Base-by-base conservation (phyloP, 1,140 invertebrate genomes). In the Thaumatotibia leucotreta region DNA sequence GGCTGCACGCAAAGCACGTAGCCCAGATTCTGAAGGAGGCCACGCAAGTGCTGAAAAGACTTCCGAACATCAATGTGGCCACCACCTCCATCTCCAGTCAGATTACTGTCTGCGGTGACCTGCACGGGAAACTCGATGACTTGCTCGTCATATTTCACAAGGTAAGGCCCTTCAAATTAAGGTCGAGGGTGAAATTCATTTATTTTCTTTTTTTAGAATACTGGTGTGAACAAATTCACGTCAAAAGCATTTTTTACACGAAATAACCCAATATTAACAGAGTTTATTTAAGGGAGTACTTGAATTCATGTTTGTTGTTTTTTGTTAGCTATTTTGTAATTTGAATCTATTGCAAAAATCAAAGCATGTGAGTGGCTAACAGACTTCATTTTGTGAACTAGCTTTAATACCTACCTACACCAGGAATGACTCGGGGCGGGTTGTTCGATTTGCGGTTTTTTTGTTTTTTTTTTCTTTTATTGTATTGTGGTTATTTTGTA, bases 41-140 rank as follows among this genome's bases (percentile, higher is more conserved):
- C 10, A 93, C 96, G 8, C 91, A 92, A 31, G 91, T 93, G 63
- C 85, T 98, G n/a, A 95, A 95, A 82, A 92, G 93, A 70, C 91
- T 96, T 71, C 95, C 96, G 20, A 98, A 97, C 81, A 93, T 98
- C 65, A 96, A 95, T 79, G 93, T 95, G 64, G 95, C 96, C 2
- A 96, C 95, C 2, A 98, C 96, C 0, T 95, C 95, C 2, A 94
- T 97, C 31, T 95, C 96, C 0, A 96, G 96, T 70, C 96, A 97
- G 89, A 94, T 98, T 1, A 98, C 97, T 0, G 93, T 98, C n/a
- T 97, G 96, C 80, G 97, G 97, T 0, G 97, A 98, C 90, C 89
- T 98, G 24, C 97, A 98, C 84, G 97, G 97, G 24, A 98, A 98
- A 90, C 92, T 98, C 14, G 96, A 98, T 79, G 97, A 98, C 90